Percentiles rank a stretch among this genome's conserved stretches.
Conservation (phyloP, 2,888 invertebrate species). For the Polymixis lichenea region DNA sequence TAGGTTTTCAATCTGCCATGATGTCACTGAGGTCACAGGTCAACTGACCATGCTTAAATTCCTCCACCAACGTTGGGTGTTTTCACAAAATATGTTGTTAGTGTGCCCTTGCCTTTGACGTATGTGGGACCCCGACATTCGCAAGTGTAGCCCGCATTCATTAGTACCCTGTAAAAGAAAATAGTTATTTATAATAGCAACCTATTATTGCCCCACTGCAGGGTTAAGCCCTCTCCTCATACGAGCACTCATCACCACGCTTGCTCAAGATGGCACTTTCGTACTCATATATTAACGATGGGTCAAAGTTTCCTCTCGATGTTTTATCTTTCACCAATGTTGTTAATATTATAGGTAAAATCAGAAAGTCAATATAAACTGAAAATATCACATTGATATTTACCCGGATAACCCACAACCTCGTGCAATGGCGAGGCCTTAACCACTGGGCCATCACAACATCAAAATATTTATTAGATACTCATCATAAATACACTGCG, state of each 20-base stretch:
- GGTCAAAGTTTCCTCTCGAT: not conserved
- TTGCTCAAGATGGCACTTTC: not conserved
- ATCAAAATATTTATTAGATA: not conserved
- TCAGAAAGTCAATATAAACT: too few relatives aligned
- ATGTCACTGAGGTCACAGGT: constrained; percentile 37
- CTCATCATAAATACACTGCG: not conserved
- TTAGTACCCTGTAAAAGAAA: constrained; percentile 91
- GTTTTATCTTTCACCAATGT: too few relatives aligned
- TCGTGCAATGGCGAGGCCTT: too few relatives aligned
- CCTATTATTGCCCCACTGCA: not conserved
- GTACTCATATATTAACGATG: not conserved
- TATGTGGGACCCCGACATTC: constrained; percentile 97
- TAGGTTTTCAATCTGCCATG: constrained; percentile 43
- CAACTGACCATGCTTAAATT: constrained; percentile 77
- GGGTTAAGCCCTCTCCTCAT: not conserved
- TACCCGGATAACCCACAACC: too few relatives aligned
- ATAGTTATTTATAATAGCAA: not conserved
- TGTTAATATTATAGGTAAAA: too few relatives aligned
- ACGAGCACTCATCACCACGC: too few relatives aligned
- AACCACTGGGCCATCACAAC: too few relatives aligned
- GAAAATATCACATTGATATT: too few relatives aligned
- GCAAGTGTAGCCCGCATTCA: constrained; percentile 96
- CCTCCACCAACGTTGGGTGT: constrained; percentile 89
- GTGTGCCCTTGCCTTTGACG: constrained; percentile 98
- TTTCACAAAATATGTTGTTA: constrained; percentile 97